A percentile compares a stretch with the other conserved stretches of the same genome.
Conservation (phyloP, 1,140 invertebrate species). For the Reticulitermes speratus region DNA sequence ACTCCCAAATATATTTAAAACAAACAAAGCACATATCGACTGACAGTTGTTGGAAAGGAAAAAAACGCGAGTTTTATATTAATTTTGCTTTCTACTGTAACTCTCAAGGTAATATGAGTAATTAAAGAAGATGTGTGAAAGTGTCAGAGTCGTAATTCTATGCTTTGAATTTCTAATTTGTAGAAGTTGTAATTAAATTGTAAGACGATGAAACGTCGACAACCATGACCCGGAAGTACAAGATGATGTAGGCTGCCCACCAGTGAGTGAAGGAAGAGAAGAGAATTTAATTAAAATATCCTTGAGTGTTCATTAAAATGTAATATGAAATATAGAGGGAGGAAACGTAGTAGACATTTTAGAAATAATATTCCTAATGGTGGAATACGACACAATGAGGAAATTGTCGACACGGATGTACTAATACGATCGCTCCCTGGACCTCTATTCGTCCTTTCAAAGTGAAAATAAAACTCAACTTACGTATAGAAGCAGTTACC, state of each 20-base stretch:
- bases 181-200: not conserved
- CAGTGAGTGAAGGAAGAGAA: not conserved
- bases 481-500: no score
- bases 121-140: no score
- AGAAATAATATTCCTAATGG: not conserved
- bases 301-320: slow-evolving; percentile 26
- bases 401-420: not conserved
- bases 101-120: no score
- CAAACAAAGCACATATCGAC: no score
- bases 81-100: no score
- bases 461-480: no score
- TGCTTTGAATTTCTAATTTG: not conserved
- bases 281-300: slow-evolving; percentile 18
- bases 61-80: no score
- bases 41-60: no score
- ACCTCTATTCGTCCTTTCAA: not conserved
- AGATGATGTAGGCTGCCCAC: not conserved
- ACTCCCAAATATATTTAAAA: no score
- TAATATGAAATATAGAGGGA: slow-evolving; percentile 21
- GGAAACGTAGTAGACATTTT: not conserved
- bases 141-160: no score
- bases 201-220: not conserved
- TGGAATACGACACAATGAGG: not conserved
- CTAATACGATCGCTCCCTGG: not conserved
- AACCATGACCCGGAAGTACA: not conserved